Conservation (phyloP, 2,113 vertebrate genomes). For the Ancistrus triradiatus region DNA sequence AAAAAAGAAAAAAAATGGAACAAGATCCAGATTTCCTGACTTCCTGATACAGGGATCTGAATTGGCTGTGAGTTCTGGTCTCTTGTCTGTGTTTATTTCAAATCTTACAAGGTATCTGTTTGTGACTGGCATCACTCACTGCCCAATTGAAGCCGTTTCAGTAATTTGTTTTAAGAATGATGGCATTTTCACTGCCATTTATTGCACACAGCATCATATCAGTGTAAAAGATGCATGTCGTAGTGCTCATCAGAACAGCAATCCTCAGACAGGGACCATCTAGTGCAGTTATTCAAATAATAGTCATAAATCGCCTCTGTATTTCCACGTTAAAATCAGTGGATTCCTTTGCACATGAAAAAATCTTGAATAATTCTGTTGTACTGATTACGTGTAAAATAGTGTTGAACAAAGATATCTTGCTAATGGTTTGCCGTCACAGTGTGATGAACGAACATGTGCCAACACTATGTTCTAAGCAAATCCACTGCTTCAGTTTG, state of each 20-base stretch:
- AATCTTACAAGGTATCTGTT: conserved; percentile 32
- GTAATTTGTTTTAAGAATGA: conserved; percentile 1
- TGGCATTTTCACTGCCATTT: background rate
- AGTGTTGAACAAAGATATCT: conserved; percentile 18
- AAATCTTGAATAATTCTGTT: background rate
- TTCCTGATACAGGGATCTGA: conserved; percentile 1
- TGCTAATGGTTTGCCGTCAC: conserved; percentile 39
- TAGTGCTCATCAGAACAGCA: too few relatives aligned
- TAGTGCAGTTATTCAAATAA: background rate
- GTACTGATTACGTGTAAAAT: conserved; percentile 26
- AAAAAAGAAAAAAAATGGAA: conserved; percentile 14
- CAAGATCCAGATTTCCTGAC: background rate
- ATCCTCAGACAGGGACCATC: background rate
- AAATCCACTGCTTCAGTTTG: conserved; percentile 76
- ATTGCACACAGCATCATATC: background rate
- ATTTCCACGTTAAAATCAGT: conserved; percentile 14
- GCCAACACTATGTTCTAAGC: conserved; percentile 74
- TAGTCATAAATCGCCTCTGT: background rate
- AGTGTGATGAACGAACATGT: conserved; percentile 64
- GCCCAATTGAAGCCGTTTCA: conserved; percentile 9
- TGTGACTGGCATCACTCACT: conserved; percentile 15
- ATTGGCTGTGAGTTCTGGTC: conserved; percentile 14
- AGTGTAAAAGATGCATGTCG: too few relatives aligned
- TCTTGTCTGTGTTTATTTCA: conserved; percentile 28
- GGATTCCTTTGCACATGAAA: conserved; percentile 10